Evolutionary conservation across 2,113 vertebrate genomes (phyloP).

Genomic region (Thalassarche chlororhynchos): DNA sequence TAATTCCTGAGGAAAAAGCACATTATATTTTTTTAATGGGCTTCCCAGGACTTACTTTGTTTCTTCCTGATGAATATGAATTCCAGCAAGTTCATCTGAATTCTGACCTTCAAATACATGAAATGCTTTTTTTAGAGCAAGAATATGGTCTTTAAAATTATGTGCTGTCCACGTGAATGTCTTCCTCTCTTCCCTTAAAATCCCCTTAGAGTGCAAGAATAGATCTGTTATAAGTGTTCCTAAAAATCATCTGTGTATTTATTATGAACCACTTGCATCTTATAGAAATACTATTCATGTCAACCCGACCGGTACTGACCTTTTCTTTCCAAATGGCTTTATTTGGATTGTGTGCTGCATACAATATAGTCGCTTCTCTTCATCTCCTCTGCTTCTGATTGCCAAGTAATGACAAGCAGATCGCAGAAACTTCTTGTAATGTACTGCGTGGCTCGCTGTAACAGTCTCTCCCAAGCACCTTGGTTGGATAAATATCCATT

Average conservation of each 20-base stretch:
- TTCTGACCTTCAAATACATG: conserved; percentile 21
- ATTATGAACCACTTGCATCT: not conserved
- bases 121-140: not conserved
- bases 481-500: conserved; percentile 32
- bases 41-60: conserved; percentile 21
- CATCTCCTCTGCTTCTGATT: not conserved
- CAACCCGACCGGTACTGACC: not conserved
- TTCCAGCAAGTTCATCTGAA: not conserved
- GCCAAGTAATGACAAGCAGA: not conserved
- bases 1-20: conserved; percentile 33
- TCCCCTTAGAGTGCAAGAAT: not conserved
- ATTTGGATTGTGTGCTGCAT: not conserved
- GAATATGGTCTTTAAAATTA: not conserved
- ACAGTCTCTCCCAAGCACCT: not conserved
- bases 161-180: not conserved
- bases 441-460: not conserved
- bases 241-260: not conserved
- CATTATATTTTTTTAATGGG: conserved; percentile 40
- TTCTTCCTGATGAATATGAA: conserved; percentile 3
- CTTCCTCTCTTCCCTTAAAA: not conserved
- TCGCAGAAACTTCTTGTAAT: not conserved
- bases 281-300: not conserved
- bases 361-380: not conserved
- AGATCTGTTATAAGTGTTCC: not conserved
- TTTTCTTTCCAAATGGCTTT: not conserved